phyloP scores from a whole-genome alignment of 2,113 vertebrate genomes.

The Mus spicilegus region DNA sequence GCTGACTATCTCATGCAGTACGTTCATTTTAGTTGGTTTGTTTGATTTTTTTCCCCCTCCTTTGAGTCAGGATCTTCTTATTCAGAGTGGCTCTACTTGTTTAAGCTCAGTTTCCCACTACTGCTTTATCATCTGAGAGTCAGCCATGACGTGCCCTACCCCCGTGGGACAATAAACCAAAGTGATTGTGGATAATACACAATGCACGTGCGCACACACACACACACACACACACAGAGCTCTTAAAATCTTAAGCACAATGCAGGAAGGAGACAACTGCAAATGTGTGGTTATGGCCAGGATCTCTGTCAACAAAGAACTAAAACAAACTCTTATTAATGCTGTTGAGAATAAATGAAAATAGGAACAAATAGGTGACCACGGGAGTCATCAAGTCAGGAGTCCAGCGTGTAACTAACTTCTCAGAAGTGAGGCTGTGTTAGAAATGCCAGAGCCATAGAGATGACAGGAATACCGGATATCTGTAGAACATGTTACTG shows the following conservation, averaged over 20 bases:
- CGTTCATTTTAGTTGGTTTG: neutral
- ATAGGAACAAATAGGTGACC: neutral
- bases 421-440: fast-evolving
- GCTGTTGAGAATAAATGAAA: neutral
- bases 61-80: neutral
- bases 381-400: too few relatives aligned
- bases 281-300: too few relatives aligned
- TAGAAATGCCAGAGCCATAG: neutral
- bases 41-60: neutral
- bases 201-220: too few relatives aligned
- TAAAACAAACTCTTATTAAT: neutral
- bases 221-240: neutral
- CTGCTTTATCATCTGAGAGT: neutral
- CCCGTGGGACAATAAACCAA: neutral
- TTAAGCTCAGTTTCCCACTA: neutral
- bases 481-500: neutral
- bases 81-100: neutral
- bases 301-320: neutral
- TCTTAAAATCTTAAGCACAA: neutral
- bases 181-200: neutral
- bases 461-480: neutral
- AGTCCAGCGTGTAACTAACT: fast-evolving
- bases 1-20: neutral
- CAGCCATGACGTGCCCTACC: neutral
- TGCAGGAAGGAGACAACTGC: too few relatives aligned